Evolutionary conservation across 2,113 vertebrate genomes (phyloP).

Genomic region (Rhinolophus ferrumequinum): DNA sequence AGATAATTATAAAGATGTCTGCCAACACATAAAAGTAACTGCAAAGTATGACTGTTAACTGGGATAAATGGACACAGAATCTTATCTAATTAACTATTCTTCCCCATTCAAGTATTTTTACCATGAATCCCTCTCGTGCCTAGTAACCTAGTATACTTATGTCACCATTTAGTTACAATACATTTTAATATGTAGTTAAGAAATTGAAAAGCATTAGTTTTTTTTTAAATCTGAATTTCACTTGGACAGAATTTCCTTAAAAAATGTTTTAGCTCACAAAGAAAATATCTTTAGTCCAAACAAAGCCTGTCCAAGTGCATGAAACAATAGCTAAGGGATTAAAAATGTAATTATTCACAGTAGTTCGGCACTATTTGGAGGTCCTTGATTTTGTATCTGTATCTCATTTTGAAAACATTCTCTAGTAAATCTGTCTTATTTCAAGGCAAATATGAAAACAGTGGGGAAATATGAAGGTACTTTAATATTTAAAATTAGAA

Average conservation of each 20-base stretch:
- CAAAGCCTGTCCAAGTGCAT: not conserved
- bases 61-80: not conserved
- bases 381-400: not conserved
- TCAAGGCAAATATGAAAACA: not conserved
- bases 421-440: not conserved
- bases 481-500: constrained; percentile 44
- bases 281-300: constrained; percentile 15
- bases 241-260: constrained; percentile 39
- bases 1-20: not conserved
- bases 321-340: not conserved
- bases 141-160: not conserved
- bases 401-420: not conserved
- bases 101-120: not conserved
- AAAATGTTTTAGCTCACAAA: not conserved
- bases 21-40: not conserved
- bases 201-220: not conserved
- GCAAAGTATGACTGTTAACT: not conserved
- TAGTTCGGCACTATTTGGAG: not conserved
- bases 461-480: not conserved
- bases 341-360: not conserved
- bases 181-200: not conserved
- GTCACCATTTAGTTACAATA: not conserved
- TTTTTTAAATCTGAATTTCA: constrained; percentile 33
- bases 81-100: not conserved
- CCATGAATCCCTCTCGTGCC: not conserved